Evolutionary conservation across 2,888 invertebrate genomes (phyloP).

Genomic region (Rhopalosiphum nymphaeae): DNA sequence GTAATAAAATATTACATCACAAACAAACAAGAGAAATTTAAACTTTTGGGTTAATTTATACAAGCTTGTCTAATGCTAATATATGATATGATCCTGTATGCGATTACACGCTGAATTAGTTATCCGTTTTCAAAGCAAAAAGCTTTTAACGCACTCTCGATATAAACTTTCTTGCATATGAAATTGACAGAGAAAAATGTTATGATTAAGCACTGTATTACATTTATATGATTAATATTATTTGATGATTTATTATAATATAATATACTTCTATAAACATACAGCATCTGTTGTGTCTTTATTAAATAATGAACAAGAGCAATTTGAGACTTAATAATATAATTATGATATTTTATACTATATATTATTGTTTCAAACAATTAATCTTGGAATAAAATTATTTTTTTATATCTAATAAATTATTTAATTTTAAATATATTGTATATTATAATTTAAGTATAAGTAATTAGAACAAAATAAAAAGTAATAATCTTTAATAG

Average conservation of each 20-base stretch:
- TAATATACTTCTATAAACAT: background rate
- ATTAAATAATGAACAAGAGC: background rate
- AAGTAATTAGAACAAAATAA: background rate
- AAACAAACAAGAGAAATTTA: conserved; percentile 33
- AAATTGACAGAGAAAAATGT: conserved; percentile 40
- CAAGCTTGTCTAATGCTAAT: conserved; percentile 38
- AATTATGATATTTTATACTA: background rate
- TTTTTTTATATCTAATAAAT: background rate
- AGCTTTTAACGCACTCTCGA: conserved; percentile 13
- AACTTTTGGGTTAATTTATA: conserved; percentile 47
- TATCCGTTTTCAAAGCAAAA: conserved; percentile 33
- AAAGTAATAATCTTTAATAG: background rate
- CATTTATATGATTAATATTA: conserved; percentile 8
- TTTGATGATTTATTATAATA: background rate
- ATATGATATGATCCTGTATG: background rate
- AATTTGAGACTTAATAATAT: background rate
- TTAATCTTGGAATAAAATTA: background rate
- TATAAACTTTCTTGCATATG: background rate
- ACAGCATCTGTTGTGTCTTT: background rate
- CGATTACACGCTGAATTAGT: conserved; percentile 48
- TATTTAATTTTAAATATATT: background rate
- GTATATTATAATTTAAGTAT: background rate
- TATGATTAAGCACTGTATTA: background rate
- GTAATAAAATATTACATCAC: conserved; percentile 19
- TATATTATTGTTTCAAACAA: background rate